Percentiles rank a stretch among this genome's conserved stretches.
These are phyloP conservation scores for Ranitomeya imitator DNA, from an alignment of 2,113 vertebrate genomes.

Conservation along the genomic window DNA sequence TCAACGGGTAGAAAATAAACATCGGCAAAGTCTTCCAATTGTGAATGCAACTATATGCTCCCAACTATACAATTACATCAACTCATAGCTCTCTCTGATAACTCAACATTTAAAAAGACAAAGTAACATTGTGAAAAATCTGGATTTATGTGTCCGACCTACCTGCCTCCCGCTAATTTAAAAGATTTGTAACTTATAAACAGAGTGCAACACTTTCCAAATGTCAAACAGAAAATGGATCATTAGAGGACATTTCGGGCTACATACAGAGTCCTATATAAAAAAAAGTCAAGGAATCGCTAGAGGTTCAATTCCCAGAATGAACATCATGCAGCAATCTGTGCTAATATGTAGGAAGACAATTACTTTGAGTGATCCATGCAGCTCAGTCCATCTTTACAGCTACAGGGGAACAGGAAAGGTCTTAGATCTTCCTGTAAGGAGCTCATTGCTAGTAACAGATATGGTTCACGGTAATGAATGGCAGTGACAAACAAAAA, in stretches of 20 bases:
- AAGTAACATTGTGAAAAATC: not conserved
- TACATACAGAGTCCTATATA: slow-evolving; percentile 36
- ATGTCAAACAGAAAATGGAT: not conserved
- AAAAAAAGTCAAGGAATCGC: not conserved
- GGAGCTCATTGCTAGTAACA: not conserved
- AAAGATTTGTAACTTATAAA: slow-evolving; percentile 9
- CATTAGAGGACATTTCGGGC: too few species aligned
- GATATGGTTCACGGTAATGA: not conserved
- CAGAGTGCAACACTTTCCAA: not conserved
- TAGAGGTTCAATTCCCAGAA: slow-evolving; percentile 26
- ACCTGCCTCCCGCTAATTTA: not conserved
- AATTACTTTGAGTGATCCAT: slow-evolving; percentile 42
- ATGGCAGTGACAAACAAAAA: not conserved
- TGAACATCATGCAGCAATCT: slow-evolving; percentile 41
- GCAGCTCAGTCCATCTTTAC: slow-evolving; percentile 11
- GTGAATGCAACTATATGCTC: not conserved
- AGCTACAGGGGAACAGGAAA: not conserved
- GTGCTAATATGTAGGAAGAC: slow-evolving; percentile 25
- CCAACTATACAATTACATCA: not conserved
- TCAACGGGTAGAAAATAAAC: slow-evolving; percentile 11
- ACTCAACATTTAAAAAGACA: not conserved
- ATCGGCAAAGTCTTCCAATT: slow-evolving; percentile 15
- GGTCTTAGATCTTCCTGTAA: slow-evolving; percentile 23
- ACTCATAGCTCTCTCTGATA: not conserved
- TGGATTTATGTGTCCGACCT: not conserved